phyloP scores from a whole-genome alignment of 1,140 invertebrate species.

The Globodera rostochiensis region DNA sequence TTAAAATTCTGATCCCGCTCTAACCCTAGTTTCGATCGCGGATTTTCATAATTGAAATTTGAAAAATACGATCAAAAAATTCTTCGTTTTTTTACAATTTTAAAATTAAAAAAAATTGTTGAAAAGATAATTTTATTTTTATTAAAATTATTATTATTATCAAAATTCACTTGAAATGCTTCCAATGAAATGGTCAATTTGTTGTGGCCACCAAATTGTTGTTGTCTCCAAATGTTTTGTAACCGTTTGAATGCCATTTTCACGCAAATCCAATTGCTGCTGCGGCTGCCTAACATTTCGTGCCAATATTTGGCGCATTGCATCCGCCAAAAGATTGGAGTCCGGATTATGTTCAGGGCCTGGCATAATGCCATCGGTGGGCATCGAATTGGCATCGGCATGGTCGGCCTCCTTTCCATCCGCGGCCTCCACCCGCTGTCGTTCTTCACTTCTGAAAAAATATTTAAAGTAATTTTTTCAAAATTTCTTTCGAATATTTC shows the following conservation, averaged over 20 bases:
- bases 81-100: too few relatives aligned
- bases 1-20: too few relatives aligned
- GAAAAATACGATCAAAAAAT: too few relatives aligned
- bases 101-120: too few relatives aligned
- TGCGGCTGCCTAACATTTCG: not conserved
- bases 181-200: not conserved
- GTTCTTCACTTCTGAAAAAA: not conserved
- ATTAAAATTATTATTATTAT: not conserved
- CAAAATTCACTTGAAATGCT: conserved; percentile 1
- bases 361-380: not conserved
- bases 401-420: not conserved
- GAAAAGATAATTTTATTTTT: too few relatives aligned
- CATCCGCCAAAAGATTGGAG: conserved; percentile 1
- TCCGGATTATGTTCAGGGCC: not conserved
- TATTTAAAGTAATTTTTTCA: too few relatives aligned
- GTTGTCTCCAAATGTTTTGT: not conserved
- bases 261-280: not conserved
- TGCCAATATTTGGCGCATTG: conserved; percentile 14
- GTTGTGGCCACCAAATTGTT: not conserved
- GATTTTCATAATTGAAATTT: too few relatives aligned
- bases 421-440: not conserved
- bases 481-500: not conserved
- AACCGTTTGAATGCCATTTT: not conserved
- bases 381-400: not conserved
- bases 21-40: too few relatives aligned